Evolutionary conservation across 2,888 invertebrate species (phyloP).

Genomic region (Gisinianus flammeolus): DNA sequence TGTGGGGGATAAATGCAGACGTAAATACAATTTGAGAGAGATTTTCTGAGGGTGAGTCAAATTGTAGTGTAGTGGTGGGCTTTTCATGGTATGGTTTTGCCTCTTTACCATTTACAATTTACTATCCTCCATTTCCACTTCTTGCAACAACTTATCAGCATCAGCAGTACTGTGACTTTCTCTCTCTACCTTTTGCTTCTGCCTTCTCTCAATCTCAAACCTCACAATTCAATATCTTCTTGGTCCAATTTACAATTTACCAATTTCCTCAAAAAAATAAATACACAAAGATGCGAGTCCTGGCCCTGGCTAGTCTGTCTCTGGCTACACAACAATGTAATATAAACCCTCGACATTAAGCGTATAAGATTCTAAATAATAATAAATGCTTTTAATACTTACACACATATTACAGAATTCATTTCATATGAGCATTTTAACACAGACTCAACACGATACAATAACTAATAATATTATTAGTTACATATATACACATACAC

Average conservation of each 20-base stretch:
- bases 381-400: neutral
- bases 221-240: neutral
- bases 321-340: too few relatives aligned
- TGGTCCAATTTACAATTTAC: constrained; percentile 7
- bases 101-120: too few relatives aligned
- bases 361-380: neutral
- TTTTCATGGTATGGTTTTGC: neutral
- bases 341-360: too few relatives aligned
- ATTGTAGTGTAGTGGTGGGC: neutral
- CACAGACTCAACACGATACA: neutral
- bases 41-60: neutral
- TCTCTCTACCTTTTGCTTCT: constrained; percentile 9
- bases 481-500: neutral
- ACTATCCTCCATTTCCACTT: too few relatives aligned
- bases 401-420: neutral
- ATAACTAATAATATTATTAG: neutral
- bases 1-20: constrained; percentile 16
- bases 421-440: too few relatives aligned
- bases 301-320: too few relatives aligned
- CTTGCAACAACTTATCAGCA: too few relatives aligned
- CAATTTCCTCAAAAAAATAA: too few relatives aligned
- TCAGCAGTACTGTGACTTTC: neutral
- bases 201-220: neutral
- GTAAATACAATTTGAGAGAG: constrained; percentile 18
- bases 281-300: too few relatives aligned